phyloP scores from a whole-genome alignment of 1,140 invertebrate species.

The Drosophila ironensis region DNA sequence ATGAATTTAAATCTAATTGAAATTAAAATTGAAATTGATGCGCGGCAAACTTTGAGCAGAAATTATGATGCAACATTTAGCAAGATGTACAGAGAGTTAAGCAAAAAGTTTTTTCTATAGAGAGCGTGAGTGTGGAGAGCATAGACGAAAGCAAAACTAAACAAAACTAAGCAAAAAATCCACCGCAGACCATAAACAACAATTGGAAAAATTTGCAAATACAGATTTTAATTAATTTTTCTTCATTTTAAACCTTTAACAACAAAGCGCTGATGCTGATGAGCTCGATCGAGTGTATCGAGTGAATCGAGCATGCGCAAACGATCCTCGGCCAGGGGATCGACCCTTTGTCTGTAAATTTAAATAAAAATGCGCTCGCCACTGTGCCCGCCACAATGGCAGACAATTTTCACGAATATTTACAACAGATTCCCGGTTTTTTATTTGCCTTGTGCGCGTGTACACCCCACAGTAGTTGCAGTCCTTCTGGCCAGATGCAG shows the following conservation, averaged over 20 bases:
- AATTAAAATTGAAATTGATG: constrained; percentile 38
- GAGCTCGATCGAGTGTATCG: not conserved
- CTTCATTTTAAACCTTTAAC: constrained; percentile 3
- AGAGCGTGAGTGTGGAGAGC: constrained; percentile 10
- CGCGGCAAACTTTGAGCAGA: constrained; percentile 51
- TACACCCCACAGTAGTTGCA: constrained; percentile 5
- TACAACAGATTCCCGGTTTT: constrained; percentile 72
- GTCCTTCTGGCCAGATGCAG: constrained; percentile 6
- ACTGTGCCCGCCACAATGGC: constrained; percentile 48
- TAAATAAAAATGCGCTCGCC: constrained; percentile 70
- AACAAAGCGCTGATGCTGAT: too few relatives aligned
- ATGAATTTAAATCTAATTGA: too few relatives aligned
- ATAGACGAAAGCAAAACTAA: constrained; percentile 5
- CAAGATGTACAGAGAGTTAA: constrained; percentile 55
- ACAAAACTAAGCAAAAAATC: constrained; percentile 5
- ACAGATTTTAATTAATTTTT: constrained; percentile 20
- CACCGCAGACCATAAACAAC: constrained; percentile 44
- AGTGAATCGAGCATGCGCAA: constrained; percentile 13
- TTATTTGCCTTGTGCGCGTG: constrained; percentile 55
- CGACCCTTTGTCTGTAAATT: constrained; percentile 58
- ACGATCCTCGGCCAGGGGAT: constrained; percentile 9
- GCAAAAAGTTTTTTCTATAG: constrained; percentile 11
- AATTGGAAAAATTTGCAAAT: constrained; percentile 37
- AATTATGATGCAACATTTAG: constrained; percentile 78
- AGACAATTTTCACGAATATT: constrained; percentile 68